Percentiles rank a stretch among this genome's conserved stretches.
These are phyloP conservation scores for Montipora capricornis DNA, from an alignment of 64 coral and sea anemone genomes.

Conservation along the genomic window DNA sequence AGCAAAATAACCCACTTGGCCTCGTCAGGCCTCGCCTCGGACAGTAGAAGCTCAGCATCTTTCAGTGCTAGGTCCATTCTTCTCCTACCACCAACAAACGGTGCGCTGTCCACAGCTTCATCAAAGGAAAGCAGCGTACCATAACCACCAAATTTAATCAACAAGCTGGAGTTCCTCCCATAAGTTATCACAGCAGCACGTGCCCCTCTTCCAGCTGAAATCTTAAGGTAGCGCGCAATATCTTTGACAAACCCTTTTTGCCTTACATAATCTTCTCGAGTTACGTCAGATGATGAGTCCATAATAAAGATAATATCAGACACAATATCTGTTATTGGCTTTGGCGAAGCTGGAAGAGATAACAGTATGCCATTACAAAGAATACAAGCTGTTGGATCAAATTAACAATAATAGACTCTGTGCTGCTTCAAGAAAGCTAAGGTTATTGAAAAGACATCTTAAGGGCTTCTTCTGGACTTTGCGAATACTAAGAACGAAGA, in stretches of 20 bases:
- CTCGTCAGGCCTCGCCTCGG: slow-evolving; percentile 21
- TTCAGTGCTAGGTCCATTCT: slow-evolving; percentile 80
- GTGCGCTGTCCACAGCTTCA: slow-evolving; percentile 24
- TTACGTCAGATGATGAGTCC: slow-evolving; percentile 58
- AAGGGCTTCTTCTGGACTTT: no score
- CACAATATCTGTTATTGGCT: slow-evolving; percentile 1
- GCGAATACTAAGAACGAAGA: no score
- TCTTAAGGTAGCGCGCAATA: slow-evolving; percentile 35
- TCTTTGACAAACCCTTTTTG: slow-evolving; percentile 47
- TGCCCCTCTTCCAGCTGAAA: slow-evolving; percentile 15
- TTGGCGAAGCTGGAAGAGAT: not conserved
- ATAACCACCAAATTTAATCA: slow-evolving; percentile 40
- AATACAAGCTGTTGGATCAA: no score
- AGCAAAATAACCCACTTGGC: slow-evolving; percentile 25
- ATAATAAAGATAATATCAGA: slow-evolving; percentile 56
- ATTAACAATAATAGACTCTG: no score
- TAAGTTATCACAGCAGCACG: slow-evolving; percentile 66
- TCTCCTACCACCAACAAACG: slow-evolving; percentile 48
- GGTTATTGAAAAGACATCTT: no score
- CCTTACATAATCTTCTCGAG: not conserved
- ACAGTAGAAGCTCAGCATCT: slow-evolving; percentile 33
- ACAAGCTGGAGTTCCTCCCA: slow-evolving; percentile 35
- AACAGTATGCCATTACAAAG: not conserved
- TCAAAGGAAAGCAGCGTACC: slow-evolving; percentile 23
- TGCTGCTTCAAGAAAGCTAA: no score